Evolutionary conservation across 2,888 invertebrate genomes (phyloP), one percentile per base, ranked within the genome.

Genomic region (Drosophila kuntzei): DNA sequence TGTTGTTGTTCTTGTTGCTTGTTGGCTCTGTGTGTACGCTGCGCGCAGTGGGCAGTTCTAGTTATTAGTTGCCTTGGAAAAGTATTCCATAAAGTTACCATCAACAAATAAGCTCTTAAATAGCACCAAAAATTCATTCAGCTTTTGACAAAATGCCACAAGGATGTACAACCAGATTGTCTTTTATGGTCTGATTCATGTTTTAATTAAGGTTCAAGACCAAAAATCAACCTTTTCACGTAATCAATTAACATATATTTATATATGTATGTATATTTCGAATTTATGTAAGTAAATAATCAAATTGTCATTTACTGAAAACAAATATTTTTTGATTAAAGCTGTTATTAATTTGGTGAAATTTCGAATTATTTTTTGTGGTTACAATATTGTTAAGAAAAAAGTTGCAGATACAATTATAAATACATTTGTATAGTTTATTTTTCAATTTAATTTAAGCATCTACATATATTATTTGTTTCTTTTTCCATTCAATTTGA

Each of bases 91-190:
- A 20, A 58, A 72, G 55, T 58, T 51, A 29, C 46, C 62, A 65
- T 46, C 62, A 72, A 72, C 61, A 72, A 72, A 72, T 62, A 61
- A 59, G 43, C 50, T 34, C 41, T 29, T 29, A 47, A 49, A 39
- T 14, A 49, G n/a, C 22, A 43, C 34, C 43, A 25, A 41, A 43
- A 25, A 43, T 55, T 22, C 34, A 44, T 55, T 55, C 43, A 25
- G 14, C 32, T 20, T 34, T 34, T 32, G 41, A 54, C 14, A 20
- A 41, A 20, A n/a, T 4, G 9, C 25, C 16, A 49, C 47, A 12
- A 32, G 32, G 9, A 14, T 3, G 29, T 7, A 29, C 53, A 53
- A 32, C 41, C 20, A 54, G 14, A 11, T 41, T 54, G 53, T 11
- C 53, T 20, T 54, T 54, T 29, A 32, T 20, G 9, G n/a, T n/a